phyloP scores from a whole-genome alignment of 1,140 invertebrate species.

The Drosophila setifemur region DNA sequence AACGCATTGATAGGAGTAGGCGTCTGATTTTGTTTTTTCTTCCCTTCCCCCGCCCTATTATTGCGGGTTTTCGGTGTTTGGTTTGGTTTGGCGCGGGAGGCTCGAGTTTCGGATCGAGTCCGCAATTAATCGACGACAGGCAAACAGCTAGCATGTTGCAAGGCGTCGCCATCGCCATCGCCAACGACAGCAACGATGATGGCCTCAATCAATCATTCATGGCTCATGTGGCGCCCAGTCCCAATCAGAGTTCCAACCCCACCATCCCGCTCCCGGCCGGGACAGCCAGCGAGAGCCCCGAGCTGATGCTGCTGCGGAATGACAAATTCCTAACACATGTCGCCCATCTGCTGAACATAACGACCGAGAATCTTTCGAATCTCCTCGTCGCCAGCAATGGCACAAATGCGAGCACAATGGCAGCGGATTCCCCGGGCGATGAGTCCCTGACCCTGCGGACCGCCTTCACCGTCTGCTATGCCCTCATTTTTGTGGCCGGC shows the following conservation, averaged over 20 bases:
- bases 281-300: conserved; percentile 32
- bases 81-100: not conserved
- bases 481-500: conserved; percentile 89
- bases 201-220: conserved; percentile 75
- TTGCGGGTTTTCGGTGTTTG: not conserved
- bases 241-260: conserved; percentile 12
- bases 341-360: conserved; percentile 75
- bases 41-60: not conserved
- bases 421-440: conserved; percentile 12
- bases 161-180: conserved; percentile 34
- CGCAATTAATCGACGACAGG: conserved; percentile 65
- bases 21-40: conserved; percentile 2
- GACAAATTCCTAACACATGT: conserved; percentile 75
- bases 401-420: conserved; percentile 42
- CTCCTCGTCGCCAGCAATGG: conserved; percentile 44
- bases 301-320: conserved; percentile 65
- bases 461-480: conserved; percentile 88
- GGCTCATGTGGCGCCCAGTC: conserved; percentile 54
- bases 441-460: conserved; percentile 85
- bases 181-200: conserved; percentile 56
- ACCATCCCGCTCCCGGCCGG: not conserved
- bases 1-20: conserved; percentile 39
- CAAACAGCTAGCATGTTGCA: conserved; percentile 55
- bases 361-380: conserved; percentile 73
- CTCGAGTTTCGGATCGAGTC: conserved; percentile 12